Conservation (phyloP, 2,797 vertebrate genomes). For the Orientallactaga sibirica region DNA sequence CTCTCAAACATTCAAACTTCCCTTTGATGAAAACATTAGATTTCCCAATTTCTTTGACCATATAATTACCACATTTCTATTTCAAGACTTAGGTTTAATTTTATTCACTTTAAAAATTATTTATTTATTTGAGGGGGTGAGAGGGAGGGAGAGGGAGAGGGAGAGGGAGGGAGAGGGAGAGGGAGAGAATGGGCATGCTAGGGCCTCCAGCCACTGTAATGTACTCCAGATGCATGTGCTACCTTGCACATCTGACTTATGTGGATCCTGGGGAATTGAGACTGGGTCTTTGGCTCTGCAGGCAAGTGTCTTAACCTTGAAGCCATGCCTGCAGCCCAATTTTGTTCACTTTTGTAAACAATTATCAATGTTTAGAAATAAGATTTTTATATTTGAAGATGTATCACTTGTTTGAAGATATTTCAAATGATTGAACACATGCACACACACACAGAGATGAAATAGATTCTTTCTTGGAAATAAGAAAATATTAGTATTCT, state of each 20-base stretch:
- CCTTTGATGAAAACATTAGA: neutral
- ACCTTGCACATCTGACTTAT: no score
- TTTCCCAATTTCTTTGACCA: neutral
- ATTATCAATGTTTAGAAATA: neutral
- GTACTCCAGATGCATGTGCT: no score
- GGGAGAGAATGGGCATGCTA: no score
- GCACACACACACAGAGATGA: neutral
- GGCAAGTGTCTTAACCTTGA: no score
- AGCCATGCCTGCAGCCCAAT: no score
- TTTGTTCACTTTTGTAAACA: neutral
- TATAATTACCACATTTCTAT: neutral
- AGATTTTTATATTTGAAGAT: neutral
- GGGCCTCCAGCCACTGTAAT: no score
- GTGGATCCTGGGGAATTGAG: no score
- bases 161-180: no score
- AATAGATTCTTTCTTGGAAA: slow-evolving; percentile 3
- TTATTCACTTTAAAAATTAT: neutral
- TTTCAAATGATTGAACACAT: neutral
- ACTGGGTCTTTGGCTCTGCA: no score
- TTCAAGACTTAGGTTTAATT: neutral
- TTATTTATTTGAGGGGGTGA: no score
- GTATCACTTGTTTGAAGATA: neutral
- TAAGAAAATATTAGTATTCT: slow-evolving; percentile 20
- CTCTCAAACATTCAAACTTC: neutral
- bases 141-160: no score